Evolutionary conservation across 1,140 invertebrate genomes (phyloP), one percentile per base, ranked within the genome.

Genomic region (Cherax quadricarinatus): DNA sequence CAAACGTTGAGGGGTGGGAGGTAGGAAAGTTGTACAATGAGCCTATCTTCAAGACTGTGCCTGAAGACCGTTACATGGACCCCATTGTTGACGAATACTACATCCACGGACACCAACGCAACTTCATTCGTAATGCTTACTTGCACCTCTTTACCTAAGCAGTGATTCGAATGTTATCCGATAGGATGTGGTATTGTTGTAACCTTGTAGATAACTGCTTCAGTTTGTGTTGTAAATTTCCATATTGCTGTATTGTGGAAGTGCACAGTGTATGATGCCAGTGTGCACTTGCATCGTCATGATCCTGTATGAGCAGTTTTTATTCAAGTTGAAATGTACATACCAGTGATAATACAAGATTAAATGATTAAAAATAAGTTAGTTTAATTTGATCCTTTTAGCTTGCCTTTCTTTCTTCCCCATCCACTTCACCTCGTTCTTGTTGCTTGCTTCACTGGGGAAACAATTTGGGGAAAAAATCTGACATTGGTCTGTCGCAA

Each of bases 1-100:
- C 78, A 30, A 62, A 62, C 51, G 90, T 91, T 30, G 90, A 91
- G 53, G 90, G 90, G 3, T 91, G 90, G 90, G 90, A 91, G 57
- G 90, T 91, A 4, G 90, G 90, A 1, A 91, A 79, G n/a, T 80
- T 70, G 21, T 86, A 87, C 83, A 78, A 75, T 7, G 84, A 91
- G 21, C 90, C 84, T 21, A 91, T 91, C 60, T 91, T 86, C 84
- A 91, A 91, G 78, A 91, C 90, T 3, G 75, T 91, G n/a, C 18
- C 84, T 30, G 48, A 62, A 1, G 21, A 86, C 4, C 49, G 16
- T 6, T 91, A 81, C 62, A 30, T 86, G 0, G 90, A 91, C 48
- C 90, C 90, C 14, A 80, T 82, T 14, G 49, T 73, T 18, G 57
- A 81, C 24, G 90, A 91, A 16, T 91, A 86, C 79, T 91, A 41